A percentile compares a stretch with the other conserved stretches of the same genome.
Conservation (phyloP, 2,888 invertebrate species). For the Folsomia manolachei region DNA sequence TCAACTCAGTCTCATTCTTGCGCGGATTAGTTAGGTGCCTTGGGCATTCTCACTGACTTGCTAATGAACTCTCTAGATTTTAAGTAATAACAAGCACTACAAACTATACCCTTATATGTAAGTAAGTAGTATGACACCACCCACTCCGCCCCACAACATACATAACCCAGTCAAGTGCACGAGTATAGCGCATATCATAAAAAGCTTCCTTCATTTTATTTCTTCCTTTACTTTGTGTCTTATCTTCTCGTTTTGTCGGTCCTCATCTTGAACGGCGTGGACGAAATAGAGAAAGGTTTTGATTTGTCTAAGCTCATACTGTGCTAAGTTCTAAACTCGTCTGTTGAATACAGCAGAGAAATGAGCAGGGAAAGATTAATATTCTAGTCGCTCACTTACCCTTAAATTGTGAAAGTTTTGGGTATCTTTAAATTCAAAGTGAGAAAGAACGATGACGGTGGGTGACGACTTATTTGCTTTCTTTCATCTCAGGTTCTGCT, state of each 20-base stretch:
- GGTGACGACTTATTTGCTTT: too few species aligned
- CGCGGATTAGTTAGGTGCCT: slow-evolving; percentile 7
- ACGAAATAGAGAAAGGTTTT: neutral
- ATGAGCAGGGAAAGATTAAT: neutral
- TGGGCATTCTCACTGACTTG: slow-evolving; percentile 21
- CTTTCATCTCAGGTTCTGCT: neutral
- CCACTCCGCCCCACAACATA: neutral
- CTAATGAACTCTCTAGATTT: slow-evolving; percentile 14
- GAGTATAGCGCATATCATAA: neutral
- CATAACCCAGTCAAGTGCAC: neutral
- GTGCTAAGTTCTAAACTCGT: too few species aligned
- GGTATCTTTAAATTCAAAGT: slow-evolving; percentile 6
- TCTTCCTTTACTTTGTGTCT: neutral
- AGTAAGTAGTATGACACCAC: too few species aligned
- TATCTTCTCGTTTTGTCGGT: too few species aligned
- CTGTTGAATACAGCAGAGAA: too few species aligned
- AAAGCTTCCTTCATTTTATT: neutral
- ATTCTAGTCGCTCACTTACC: slow-evolving; percentile 2
- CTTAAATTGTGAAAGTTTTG: slow-evolving; percentile 19
- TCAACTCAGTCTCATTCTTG: neutral
- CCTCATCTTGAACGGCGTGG: too few species aligned
- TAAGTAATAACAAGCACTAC: slow-evolving; percentile 13
- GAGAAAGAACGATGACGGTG: neutral
- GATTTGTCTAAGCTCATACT: too few species aligned
- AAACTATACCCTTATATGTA: too few species aligned